Percentiles rank a stretch among this genome's conserved stretches.
These are phyloP conservation scores for Drosophila saltans DNA, from an alignment of 1,140 invertebrate species.

Conservation along the genomic window DNA sequence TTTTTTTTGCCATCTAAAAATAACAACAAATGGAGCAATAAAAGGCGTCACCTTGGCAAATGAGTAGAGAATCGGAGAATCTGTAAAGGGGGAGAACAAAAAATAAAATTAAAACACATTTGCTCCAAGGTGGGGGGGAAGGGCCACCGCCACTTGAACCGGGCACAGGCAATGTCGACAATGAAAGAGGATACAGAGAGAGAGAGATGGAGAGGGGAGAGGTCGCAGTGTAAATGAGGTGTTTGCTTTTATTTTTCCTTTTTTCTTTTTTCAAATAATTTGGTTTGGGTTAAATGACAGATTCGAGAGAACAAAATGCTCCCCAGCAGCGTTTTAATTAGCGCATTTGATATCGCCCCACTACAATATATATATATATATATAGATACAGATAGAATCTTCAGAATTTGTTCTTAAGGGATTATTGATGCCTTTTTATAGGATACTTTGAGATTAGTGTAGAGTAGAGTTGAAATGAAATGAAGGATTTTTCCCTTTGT, in stretches of 20 bases:
- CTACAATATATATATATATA: background rate
- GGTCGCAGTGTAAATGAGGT: constrained; percentile 35
- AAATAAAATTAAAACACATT: constrained; percentile 15
- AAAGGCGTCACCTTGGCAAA: constrained; percentile 77
- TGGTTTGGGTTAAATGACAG: background rate
- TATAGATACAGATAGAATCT: no score
- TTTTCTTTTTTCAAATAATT: constrained; percentile 22
- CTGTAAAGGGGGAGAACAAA: constrained; percentile 20
- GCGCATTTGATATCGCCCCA: constrained; percentile 9
- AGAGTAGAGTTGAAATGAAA: no score
- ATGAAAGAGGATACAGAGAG: background rate
- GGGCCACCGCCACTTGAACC: constrained; percentile 46
- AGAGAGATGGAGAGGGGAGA: background rate
- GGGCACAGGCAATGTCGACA: background rate
- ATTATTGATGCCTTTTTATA: no score
- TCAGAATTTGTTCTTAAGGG: no score
- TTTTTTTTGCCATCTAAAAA: constrained; percentile 56
- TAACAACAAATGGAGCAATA: constrained; percentile 66
- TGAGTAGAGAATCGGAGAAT: constrained; percentile 9
- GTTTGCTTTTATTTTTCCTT: constrained; percentile 38
- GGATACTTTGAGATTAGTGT: no score
- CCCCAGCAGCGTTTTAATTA: constrained; percentile 74
- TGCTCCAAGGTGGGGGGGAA: background rate
- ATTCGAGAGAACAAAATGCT: constrained; percentile 41
- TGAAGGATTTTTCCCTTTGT: no score